phyloP scores from a whole-genome alignment of 2,888 invertebrate genomes.

The Hemithea aestivaria region DNA sequence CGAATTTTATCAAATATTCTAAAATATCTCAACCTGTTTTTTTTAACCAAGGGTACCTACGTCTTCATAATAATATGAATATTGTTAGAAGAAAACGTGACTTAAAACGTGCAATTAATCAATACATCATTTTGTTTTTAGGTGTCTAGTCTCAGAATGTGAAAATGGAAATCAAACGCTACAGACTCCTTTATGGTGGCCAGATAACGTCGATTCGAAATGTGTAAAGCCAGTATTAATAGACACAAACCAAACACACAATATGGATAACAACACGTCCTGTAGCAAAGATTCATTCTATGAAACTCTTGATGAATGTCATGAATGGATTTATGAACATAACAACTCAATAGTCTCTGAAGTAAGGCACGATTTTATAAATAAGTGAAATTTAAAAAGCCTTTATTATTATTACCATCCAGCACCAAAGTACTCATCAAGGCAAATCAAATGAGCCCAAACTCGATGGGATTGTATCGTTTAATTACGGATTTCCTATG shows the following conservation, averaged over 20 bases:
- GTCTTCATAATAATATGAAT: too few species aligned
- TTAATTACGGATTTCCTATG: too few species aligned
- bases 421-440: too few species aligned
- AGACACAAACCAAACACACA: constrained; percentile 28
- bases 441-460: too few species aligned
- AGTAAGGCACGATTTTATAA: constrained; percentile 36
- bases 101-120: too few species aligned
- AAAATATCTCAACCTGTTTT: too few species aligned
- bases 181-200: constrained; percentile 55
- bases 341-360: constrained; percentile 55
- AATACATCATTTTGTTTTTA: constrained; percentile 20
- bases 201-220: constrained; percentile 42
- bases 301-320: constrained; percentile 44
- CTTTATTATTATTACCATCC: too few species aligned
- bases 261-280: constrained; percentile 39
- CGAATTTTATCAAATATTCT: too few species aligned
- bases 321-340: constrained; percentile 59
- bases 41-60: too few species aligned
- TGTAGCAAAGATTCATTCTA: constrained; percentile 45
- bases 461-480: too few species aligned
- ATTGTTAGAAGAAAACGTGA: too few species aligned
- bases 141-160: constrained; percentile 58
- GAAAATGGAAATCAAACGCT: constrained; percentile 37
- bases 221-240: constrained; percentile 51
- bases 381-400: too few species aligned